A percentile compares a stretch with the other conserved stretches of the same genome.
phyloP scores from a whole-genome alignment of 2,888 invertebrate species.

The Lucinisca nassula region DNA sequence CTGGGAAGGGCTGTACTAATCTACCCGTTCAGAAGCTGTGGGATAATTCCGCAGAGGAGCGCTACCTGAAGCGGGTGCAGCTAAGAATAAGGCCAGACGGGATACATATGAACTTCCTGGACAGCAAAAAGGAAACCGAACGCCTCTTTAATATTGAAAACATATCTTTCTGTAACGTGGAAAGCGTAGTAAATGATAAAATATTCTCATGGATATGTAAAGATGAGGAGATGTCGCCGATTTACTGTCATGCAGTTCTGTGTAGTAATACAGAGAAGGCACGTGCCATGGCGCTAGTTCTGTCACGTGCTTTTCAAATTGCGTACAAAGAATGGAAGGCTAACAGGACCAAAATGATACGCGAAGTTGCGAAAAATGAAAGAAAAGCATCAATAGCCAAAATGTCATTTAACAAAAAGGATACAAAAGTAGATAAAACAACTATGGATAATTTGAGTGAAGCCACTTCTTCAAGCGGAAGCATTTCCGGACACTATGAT shows the following conservation, averaged over 20 bases:
- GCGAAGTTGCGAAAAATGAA: conserved; percentile 50
- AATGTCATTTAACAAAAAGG: background rate
- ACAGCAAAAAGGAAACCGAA: conserved; percentile 70
- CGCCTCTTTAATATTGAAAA: conserved; percentile 78
- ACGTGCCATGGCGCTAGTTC: conserved; percentile 79
- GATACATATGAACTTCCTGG: conserved; percentile 73
- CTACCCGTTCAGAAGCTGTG: conserved; percentile 81
- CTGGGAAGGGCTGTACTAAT: conserved; percentile 81
- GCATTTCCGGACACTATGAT: background rate
- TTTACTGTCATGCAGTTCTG: conserved; percentile 81
- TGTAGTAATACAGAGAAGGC: conserved; percentile 81
- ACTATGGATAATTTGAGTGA: background rate
- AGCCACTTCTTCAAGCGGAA: conserved; percentile 8
- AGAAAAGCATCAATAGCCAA: conserved; percentile 52
- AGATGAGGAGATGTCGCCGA: conserved; percentile 48
- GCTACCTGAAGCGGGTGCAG: conserved; percentile 71
- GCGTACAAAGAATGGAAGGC: conserved; percentile 85
- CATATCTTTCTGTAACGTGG: conserved; percentile 84
- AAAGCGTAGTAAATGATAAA: conserved; percentile 77
- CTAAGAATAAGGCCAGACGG: conserved; percentile 76
- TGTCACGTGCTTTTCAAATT: conserved; percentile 82
- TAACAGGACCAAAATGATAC: conserved; percentile 53
- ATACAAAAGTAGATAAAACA: background rate
- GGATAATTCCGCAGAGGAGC: conserved; percentile 82
- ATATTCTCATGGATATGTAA: conserved; percentile 84